Percentiles rank a stretch among this genome's conserved stretches.
Conservation (phyloP, 1,140 invertebrate species). For the Drosophila subpulchrella region DNA sequence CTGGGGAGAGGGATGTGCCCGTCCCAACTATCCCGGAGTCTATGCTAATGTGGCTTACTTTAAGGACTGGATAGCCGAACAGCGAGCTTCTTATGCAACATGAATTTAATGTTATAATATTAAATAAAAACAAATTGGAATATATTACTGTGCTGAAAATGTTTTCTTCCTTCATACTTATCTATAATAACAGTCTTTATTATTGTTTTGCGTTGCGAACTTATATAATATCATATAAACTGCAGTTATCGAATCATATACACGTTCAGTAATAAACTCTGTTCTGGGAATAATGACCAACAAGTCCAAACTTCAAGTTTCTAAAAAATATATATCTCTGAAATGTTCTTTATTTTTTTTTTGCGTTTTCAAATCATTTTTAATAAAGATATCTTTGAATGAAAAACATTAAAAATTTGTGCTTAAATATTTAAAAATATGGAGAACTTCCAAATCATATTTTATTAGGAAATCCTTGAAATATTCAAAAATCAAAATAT, state of each 20-base stretch:
- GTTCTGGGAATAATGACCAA: background rate
- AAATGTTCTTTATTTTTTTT: too few species aligned
- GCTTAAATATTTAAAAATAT: too few species aligned
- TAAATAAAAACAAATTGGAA: slow-evolving; percentile 6
- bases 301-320: background rate
- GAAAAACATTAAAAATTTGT: too few species aligned
- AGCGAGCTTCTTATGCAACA: slow-evolving; percentile 9
- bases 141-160: background rate
- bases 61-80: slow-evolving; percentile 78
- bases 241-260: slow-evolving; percentile 3
- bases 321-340: too few species aligned
- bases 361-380: too few species aligned
- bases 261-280: background rate
- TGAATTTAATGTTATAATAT: background rate
- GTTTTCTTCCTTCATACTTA: background rate
- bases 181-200: background rate
- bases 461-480: too few species aligned
- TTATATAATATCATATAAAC: slow-evolving; percentile 1
- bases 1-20: slow-evolving; percentile 89
- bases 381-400: too few species aligned
- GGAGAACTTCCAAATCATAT: too few species aligned
- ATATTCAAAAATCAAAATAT: too few species aligned
- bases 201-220: background rate
- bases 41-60: slow-evolving; percentile 87
- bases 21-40: slow-evolving; percentile 87